These are phyloP conservation scores for Phaedon cochleariae DNA, from an alignment of 2,888 invertebrate species.

Conservation along the genomic window DNA sequence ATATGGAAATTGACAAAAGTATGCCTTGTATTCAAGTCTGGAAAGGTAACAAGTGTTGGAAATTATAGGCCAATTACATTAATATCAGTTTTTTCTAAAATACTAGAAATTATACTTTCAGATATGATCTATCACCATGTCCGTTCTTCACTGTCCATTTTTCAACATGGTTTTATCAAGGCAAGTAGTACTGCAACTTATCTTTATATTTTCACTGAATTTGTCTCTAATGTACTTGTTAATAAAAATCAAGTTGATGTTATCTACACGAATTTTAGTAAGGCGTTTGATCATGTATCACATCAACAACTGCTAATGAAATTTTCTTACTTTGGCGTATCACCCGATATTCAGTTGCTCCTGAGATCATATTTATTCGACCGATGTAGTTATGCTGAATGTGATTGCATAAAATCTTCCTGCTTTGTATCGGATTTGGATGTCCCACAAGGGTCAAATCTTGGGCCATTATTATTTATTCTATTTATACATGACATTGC, in stretches of 20 bases:
- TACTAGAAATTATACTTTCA: conserved; percentile 7
- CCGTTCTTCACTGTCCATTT: not conserved
- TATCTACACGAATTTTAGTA: not conserved
- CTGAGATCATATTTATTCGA: conserved; percentile 2
- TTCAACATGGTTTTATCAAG: not conserved
- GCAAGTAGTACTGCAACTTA: not conserved
- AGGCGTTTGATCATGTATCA: not conserved
- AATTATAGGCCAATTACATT: conserved; percentile 3
- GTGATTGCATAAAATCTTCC: not conserved
- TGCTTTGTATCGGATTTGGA: not conserved
- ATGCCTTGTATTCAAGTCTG: conserved; percentile 2
- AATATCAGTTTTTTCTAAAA: not conserved
- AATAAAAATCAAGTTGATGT: not conserved
- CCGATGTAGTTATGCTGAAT: conserved; percentile 4
- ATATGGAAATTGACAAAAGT: not conserved
- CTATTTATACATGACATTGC: too few relatives aligned
- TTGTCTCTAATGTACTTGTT: conserved; percentile 6
- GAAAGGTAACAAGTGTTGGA: not conserved
- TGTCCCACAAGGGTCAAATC: too few relatives aligned
- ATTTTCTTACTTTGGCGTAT: not conserved
- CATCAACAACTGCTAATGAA: not conserved
- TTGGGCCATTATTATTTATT: too few relatives aligned
- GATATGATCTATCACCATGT: not conserved
- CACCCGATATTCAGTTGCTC: not conserved
- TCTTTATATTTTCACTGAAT: not conserved